Evolutionary conservation across 2,888 invertebrate genomes (phyloP), one percentile per base, ranked within the genome.

Genomic region (Pyrochroa serraticornis): DNA sequence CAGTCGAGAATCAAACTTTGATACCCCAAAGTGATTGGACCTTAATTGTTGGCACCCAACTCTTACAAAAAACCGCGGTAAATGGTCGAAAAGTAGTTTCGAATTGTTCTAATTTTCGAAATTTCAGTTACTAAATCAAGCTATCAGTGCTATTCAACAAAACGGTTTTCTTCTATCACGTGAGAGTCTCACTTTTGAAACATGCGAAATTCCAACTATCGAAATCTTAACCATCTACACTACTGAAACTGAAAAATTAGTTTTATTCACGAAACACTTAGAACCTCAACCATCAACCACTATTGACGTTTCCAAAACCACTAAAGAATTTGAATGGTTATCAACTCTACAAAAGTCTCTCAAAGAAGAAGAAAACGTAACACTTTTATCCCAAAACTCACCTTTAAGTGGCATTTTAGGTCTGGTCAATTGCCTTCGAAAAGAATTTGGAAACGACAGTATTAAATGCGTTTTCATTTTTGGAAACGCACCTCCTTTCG

Each of bases 341-440:
- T 80, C 83, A 38, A 77, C 80, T 68, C 51, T 81, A 6, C 76
- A 81, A 67, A 68, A 70, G 12, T 68, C 67, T 0, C 14, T 76
- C 0, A 75, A 75, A 58, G 62, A 62, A 6, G 61, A 71, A 52
- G 37, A 57, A 9, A 60, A 67, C 22, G 80, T 91, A 0, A 74
- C 95, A 0, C 85, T 91, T 10, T 71, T 66, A 45, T 81, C 87
- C 1, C 85, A 89, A 75, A 84, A 86, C 63, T 87, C 89, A 52
- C 81, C 83, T 1, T 80, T 87, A 6, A 92, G 85, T 73, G 98
- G 98, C 8, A 81, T 96, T 0, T 75, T 90, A 69, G 98, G 97
- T 12, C 77, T 91, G 55, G 81, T 87, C 1, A 89, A 89, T 66
- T 91, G 90, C 75, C 73, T 91, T 3, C 77, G 84, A 59, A 83